phyloP scores from a whole-genome alignment of 2,888 invertebrate species.

The Lasius fuliginosus region DNA sequence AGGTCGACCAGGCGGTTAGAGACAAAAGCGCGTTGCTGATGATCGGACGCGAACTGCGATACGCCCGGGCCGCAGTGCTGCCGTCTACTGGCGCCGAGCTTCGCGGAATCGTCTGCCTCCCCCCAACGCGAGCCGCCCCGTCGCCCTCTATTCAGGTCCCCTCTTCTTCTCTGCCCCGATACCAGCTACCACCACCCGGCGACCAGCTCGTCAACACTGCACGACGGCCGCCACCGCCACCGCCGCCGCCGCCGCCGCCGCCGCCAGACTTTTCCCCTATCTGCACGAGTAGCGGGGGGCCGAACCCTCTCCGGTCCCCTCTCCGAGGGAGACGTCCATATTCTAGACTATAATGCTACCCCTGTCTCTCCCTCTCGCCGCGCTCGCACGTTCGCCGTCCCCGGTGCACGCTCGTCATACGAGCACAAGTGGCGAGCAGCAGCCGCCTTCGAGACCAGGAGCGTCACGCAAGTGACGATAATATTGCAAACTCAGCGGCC shows the following conservation, averaged over 20 bases:
- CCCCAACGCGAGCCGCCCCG: conserved; percentile 80
- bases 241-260: conserved; percentile 60
- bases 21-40: conserved; percentile 74
- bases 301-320: conserved; percentile 13
- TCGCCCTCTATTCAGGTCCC: conserved; percentile 66
- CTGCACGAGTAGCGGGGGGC: conserved; percentile 32
- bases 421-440: conserved; percentile 37
- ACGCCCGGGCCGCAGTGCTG: conserved; percentile 86
- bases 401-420: conserved; percentile 49
- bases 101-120: conserved; percentile 71
- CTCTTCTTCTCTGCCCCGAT: conserved; percentile 57
- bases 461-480: conserved; percentile 79
- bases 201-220: conserved; percentile 63
- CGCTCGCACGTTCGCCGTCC: conserved; percentile 7
- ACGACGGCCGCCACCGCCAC: conserved; percentile 35
- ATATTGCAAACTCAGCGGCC: conserved; percentile 75
- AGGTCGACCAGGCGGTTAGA: conserved; percentile 69
- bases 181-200: conserved; percentile 63
- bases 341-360: conserved; percentile 35
- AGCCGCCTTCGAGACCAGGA: conserved; percentile 75
- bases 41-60: conserved; percentile 82
- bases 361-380: conserved; percentile 56
- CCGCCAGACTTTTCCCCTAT: conserved; percentile 61
- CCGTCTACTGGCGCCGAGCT: conserved; percentile 84
- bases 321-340: too few species aligned